Conservation (phyloP, 92 coral and sea anemone genomes). For the Bergia puertoricense region DNA sequence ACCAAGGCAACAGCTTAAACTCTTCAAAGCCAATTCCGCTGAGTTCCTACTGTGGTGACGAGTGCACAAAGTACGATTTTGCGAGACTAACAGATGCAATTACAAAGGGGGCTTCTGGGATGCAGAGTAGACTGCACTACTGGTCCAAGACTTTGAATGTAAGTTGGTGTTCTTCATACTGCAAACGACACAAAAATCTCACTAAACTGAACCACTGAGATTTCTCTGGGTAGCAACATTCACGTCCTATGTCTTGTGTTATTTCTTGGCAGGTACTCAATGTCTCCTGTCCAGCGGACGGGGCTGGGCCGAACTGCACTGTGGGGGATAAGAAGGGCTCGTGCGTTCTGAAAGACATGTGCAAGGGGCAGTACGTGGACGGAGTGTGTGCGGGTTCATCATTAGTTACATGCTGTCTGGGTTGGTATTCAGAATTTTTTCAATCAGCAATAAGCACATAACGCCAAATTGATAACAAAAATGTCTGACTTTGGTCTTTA, state of each 20-base stretch:
- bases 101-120: slow-evolving; percentile 1
- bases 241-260: not conserved
- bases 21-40: slow-evolving; percentile 41
- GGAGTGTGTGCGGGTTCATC: slow-evolving; percentile 57
- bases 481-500: not conserved
- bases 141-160: slow-evolving; percentile 59
- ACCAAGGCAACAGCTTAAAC: not conserved
- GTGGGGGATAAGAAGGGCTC: slow-evolving; percentile 46
- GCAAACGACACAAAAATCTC: not conserved
- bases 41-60: slow-evolving; percentile 36
- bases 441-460: not conserved
- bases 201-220: not conserved
- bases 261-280: slow-evolving; percentile 50
- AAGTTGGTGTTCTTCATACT: not conserved
- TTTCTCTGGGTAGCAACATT: not conserved
- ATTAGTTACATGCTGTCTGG: slow-evolving; percentile 59
- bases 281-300: slow-evolving; percentile 59
- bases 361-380: slow-evolving; percentile 60
- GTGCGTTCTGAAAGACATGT: slow-evolving; percentile 50
- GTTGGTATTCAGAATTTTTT: slow-evolving; percentile 29
- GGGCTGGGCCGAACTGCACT: slow-evolving; percentile 54
- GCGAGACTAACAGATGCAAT: slow-evolving; percentile 53
- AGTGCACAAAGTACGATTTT: slow-evolving; percentile 60
- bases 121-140: slow-evolving; percentile 38
- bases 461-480: not conserved